Conservation (phyloP, 2,113 vertebrate genomes). For the Ibidorhyncha struthersii region DNA sequence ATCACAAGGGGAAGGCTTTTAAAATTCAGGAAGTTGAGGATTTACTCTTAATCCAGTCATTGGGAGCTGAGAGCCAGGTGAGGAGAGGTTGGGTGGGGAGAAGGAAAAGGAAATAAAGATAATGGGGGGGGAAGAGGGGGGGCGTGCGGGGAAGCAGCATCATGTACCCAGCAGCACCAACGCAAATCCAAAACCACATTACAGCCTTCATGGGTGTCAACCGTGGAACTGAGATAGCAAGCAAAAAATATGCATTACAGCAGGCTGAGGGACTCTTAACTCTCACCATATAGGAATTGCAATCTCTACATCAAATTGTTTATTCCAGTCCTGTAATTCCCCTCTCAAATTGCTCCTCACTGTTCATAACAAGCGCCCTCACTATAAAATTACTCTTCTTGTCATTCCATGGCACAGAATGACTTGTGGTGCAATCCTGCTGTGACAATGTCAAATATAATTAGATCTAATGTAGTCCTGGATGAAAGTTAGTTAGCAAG, state of each 20-base stretch:
- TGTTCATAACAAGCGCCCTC: background rate
- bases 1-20: background rate
- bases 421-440: background rate
- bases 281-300: background rate
- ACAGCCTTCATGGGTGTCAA: background rate
- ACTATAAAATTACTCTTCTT: background rate
- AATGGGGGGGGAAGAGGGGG: no score
- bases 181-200: background rate
- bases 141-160: background rate
- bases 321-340: background rate
- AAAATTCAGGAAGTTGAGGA: background rate
- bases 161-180: background rate
- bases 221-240: background rate
- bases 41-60: background rate
- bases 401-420: background rate
- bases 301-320: background rate
- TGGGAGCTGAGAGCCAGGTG: background rate
- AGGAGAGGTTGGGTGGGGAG: background rate
- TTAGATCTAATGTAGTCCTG: background rate
- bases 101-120: background rate
- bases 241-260: background rate
- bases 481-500: background rate
- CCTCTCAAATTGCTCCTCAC: background rate
- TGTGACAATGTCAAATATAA: background rate
- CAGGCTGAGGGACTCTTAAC: background rate